Base-by-base conservation (phyloP, 2,888 invertebrate species). In the Nymphalis c-album region DNA sequence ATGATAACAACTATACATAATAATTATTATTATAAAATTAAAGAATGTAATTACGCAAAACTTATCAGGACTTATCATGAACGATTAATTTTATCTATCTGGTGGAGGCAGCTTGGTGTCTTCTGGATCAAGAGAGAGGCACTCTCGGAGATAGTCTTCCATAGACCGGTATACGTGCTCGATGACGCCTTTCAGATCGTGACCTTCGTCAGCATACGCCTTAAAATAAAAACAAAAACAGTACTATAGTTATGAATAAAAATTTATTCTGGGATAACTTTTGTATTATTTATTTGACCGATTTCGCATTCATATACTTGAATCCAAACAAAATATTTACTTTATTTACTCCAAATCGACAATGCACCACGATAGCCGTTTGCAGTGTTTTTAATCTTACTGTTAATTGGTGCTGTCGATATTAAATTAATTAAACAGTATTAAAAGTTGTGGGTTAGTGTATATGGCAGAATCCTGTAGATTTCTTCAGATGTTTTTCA, bases 141-240 rank as follows among this genome's bases (percentile, higher is more conserved):
- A 97, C 93, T 97, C 96, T 86, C 96, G 94, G 87, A 98, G 95
- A 93, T 95, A 98, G 91, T 97, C 96, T 92, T 98, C 98, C 97
- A 98, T 97, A 78, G 97, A 97, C 81, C 96, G 94, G 91, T 98
- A 98, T 76, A 97, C 95, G 92, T 98, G 98, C 85, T 97, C 97
- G 80, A 97, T 94, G 73, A 97, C 97, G 68, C 97, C 97, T 76
- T 93, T 92, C 72, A 98, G 91, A 77, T 96, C 95, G 88, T 98
- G 98, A 71, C 97, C 97, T 91, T 98, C 97, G 86, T 98, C 97
- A 62, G 98, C 97, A 86, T 98, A 98, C 75, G 97, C 96, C 98
- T 98, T 93, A 22, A 93, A 92, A 22, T 18, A 63, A 64, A 87
- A 13, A 40, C 13, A 40, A 13, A 40, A 40, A 40, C 3, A 10